These are phyloP conservation scores for Ursus arctos DNA, from an alignment of 2,113 vertebrate genomes.

Conservation along the genomic window DNA sequence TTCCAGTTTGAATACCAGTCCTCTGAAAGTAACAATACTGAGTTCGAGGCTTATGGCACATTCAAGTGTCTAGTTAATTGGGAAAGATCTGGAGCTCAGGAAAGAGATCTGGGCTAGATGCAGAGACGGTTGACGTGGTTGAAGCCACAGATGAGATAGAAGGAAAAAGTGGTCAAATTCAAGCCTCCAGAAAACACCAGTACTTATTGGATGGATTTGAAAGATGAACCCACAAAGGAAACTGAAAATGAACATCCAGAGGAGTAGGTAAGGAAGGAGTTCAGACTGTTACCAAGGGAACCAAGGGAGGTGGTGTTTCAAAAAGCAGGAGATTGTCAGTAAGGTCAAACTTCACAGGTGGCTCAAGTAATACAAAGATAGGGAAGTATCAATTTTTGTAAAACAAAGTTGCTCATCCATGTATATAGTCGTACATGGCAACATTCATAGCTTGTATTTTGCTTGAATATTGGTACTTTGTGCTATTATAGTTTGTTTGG, in stretches of 20 bases:
- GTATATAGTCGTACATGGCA: background rate
- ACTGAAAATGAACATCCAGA: background rate
- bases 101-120: background rate
- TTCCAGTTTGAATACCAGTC: background rate
- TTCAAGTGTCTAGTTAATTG: background rate
- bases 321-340: background rate
- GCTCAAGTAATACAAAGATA: background rate
- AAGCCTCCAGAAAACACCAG: background rate
- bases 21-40: background rate
- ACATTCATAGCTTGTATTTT: conserved; percentile 17
- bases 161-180: background rate
- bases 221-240: background rate
- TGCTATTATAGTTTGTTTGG: background rate
- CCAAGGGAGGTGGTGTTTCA: background rate
- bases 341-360: background rate
- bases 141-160: background rate
- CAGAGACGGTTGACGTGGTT: background rate
- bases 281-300: background rate
- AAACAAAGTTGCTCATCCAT: background rate
- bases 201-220: background rate
- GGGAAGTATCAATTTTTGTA: background rate
- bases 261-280: background rate
- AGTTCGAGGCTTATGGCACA: background rate
- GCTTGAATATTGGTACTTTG: background rate
- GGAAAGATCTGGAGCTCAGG: background rate